These are phyloP conservation scores for Diaprepes abbreviatus DNA, from an alignment of 2,888 invertebrate species.

Conservation along the genomic window DNA sequence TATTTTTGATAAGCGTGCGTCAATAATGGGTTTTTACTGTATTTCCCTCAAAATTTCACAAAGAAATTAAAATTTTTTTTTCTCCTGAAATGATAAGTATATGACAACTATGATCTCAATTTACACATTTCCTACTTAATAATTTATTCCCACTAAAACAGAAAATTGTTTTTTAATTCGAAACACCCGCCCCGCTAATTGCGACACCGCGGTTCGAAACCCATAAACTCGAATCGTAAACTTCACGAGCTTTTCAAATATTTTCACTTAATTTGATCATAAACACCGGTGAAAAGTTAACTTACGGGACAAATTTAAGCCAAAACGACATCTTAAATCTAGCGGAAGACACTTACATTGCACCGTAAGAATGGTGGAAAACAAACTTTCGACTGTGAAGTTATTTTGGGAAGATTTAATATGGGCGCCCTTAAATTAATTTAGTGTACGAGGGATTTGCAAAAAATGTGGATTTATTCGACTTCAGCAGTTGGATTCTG, in stretches of 20 bases:
- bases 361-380: conserved; percentile 26
- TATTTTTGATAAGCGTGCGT: too few species aligned
- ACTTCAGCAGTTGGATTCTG: too few species aligned
- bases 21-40: too few species aligned
- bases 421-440: conserved; percentile 32
- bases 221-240: conserved; percentile 45
- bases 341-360: conserved; percentile 16
- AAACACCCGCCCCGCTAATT: conserved; percentile 42
- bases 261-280: conserved; percentile 64
- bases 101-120: too few species aligned
- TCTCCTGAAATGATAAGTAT: too few species aligned
- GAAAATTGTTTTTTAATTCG: conserved; percentile 40
- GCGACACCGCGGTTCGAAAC: conserved; percentile 18
- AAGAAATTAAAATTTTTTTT: too few species aligned
- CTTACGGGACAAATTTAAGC: conserved; percentile 46
- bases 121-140: background rate
- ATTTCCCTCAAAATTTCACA: too few species aligned
- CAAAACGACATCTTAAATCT: conserved; percentile 44
- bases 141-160: background rate
- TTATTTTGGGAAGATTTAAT: conserved; percentile 40
- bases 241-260: conserved; percentile 59
- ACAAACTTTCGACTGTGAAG: conserved; percentile 20
- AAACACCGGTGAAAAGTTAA: conserved; percentile 58
- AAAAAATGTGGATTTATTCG: background rate
- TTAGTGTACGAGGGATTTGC: background rate